Conservation (phyloP, 2,888 invertebrate species). For the Agapostemon virescens region DNA sequence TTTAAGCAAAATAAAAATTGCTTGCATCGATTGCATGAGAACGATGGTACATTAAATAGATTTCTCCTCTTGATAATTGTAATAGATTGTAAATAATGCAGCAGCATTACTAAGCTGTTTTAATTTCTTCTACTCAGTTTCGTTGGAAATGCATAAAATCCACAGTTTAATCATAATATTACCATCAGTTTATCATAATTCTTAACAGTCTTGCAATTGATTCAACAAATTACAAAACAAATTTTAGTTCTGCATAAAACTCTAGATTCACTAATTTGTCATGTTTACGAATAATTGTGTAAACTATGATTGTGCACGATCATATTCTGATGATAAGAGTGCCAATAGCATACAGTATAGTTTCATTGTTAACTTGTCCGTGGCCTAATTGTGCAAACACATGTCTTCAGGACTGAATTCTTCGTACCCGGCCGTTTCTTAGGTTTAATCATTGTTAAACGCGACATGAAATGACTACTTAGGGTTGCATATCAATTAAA, state of each 20-base stretch:
- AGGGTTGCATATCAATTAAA: conserved; percentile 53
- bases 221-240: too few species aligned
- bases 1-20: too few species aligned
- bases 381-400: conserved; percentile 35
- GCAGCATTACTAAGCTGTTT: too few species aligned
- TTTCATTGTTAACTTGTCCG: conserved; percentile 26
- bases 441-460: conserved; percentile 33
- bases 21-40: too few species aligned
- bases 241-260: background rate
- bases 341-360: background rate
- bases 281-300: conserved; percentile 4
- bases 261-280: background rate
- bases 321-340: background rate
- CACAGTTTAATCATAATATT: too few species aligned
- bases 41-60: too few species aligned
- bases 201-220: too few species aligned
- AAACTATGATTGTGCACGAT: background rate
- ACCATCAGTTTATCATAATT: too few species aligned
- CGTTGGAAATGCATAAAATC: too few species aligned
- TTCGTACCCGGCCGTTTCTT: conserved; percentile 22
- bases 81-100: too few species aligned
- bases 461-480: conserved; percentile 36
- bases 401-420: background rate
- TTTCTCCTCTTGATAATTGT: too few species aligned
- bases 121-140: too few species aligned